phyloP scores from a whole-genome alignment of 2,113 vertebrate species.

The Oryctolagus cuniculus region mOryCun1.1 NC_091443.1:107033001-107033500 shows the following conservation, averaged over 20 bases:
- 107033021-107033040: not conserved
- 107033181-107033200: not conserved
- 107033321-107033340: no score
- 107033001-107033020: no score
- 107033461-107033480: no score
- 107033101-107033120: not conserved
- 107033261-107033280: not conserved
- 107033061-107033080: not conserved
- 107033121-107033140: not conserved
- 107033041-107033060: not conserved
- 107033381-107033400: no score
- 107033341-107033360: no score
- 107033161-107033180: not conserved
- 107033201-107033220: not conserved
- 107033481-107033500: no score
- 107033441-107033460: no score
- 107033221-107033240: not conserved
- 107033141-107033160: slow-evolving; percentile 13
- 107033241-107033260: not conserved
- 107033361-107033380: no score
- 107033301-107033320: not conserved
- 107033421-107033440: no score
- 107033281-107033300: not conserved
- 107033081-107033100: not conserved
- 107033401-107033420: no score